These are phyloP conservation scores for Zootermopsis nevadensis DNA, from an alignment of 2,888 invertebrate genomes.

Conservation along the genomic window DNA sequence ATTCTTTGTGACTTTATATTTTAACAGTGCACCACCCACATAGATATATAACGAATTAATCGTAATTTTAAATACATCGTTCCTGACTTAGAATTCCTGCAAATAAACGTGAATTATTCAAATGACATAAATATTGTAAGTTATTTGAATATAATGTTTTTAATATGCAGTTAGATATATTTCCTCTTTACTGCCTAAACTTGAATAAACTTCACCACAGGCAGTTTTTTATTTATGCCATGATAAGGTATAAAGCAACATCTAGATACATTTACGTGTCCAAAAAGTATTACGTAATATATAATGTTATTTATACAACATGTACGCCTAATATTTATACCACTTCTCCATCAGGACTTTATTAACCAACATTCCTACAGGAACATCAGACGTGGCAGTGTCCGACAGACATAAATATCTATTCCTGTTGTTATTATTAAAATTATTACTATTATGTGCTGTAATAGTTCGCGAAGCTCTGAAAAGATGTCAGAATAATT, in stretches of 20 bases:
- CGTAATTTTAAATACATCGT: not conserved
- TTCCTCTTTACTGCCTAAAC: not conserved
- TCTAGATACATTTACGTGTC: not conserved
- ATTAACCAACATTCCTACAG: not conserved
- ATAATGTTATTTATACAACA: not conserved
- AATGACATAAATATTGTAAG: not conserved
- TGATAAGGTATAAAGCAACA: not conserved
- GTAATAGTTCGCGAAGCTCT: not conserved
- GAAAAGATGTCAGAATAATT: not conserved
- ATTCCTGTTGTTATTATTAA: too few species aligned
- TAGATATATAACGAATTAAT: too few species aligned
- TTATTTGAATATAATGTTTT: not conserved
- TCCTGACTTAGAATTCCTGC: not conserved
- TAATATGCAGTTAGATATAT: not conserved
- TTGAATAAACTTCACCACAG: not conserved
- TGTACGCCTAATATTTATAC: too few species aligned
- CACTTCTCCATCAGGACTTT: not conserved
- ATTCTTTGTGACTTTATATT: too few species aligned
- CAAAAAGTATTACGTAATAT: not conserved
- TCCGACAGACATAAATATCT: not conserved
- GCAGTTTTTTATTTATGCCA: not conserved
- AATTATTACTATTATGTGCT: not conserved
- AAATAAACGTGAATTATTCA: not conserved
- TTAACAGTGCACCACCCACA: too few species aligned
- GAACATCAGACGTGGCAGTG: not conserved